These are phyloP conservation scores for Anisognathus igniventris DNA, from an alignment of 2,797 vertebrate genomes.

Conservation along the genomic window DNA sequence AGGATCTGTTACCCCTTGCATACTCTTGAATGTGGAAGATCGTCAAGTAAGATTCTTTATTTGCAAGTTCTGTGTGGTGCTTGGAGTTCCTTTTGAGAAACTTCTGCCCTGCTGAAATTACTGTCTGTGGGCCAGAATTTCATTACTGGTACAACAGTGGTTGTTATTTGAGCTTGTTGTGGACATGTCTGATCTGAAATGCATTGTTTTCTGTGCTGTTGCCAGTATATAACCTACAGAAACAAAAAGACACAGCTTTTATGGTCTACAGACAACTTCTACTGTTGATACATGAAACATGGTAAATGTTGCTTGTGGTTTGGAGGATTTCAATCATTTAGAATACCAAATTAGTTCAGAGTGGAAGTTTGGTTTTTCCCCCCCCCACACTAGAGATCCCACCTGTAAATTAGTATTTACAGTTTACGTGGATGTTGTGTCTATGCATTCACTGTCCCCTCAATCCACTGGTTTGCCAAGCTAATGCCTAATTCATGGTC, in stretches of 20 bases:
- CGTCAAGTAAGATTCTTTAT: neutral
- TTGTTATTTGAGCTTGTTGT: neutral
- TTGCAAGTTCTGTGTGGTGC: neutral
- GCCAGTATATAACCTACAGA: neutral
- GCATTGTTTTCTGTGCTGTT: neutral
- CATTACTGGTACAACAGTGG: neutral
- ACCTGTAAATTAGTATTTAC: neutral
- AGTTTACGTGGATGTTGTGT: neutral
- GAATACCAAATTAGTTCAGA: neutral
- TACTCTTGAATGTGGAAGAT: neutral
- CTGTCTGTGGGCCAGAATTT: neutral
- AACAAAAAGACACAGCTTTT: neutral
- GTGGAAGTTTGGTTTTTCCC: accelerated
- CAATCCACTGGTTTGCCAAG: neutral
- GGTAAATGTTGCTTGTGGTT: neutral
- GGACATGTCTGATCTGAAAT: neutral
- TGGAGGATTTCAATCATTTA: neutral
- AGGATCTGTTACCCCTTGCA: neutral
- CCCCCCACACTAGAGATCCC: accelerated
- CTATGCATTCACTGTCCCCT: neutral
- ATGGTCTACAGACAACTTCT: neutral
- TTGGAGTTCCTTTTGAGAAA: neutral
- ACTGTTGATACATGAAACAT: neutral
- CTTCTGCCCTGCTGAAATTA: neutral
- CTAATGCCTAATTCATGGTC: neutral